A percentile compares a stretch with the other conserved stretches of the same genome.
Conservation (phyloP, 2,888 invertebrate species). For the Trissoscelio sp. region DNA sequence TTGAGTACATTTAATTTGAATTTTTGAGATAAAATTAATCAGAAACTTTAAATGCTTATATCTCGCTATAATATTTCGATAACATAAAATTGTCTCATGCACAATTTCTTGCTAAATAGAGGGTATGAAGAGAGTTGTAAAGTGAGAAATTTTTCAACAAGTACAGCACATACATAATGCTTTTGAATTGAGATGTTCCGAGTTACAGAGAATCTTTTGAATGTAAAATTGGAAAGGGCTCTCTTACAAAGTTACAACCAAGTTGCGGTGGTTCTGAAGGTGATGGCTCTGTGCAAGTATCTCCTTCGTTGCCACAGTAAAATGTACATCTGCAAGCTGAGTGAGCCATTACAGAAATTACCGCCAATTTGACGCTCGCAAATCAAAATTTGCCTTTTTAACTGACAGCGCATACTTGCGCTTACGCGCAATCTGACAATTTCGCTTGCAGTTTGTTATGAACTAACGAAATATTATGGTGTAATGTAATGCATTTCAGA, state of each 20-base stretch:
- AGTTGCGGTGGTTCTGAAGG: constrained; percentile 75
- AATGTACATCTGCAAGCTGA: constrained; percentile 75
- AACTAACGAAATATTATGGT: constrained; percentile 52
- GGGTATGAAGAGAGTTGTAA: constrained; percentile 19
- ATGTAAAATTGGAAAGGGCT: constrained; percentile 73
- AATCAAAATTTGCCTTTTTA: constrained; percentile 81
- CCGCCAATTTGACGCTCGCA: constrained; percentile 81
- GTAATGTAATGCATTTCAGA: constrained; percentile 27
- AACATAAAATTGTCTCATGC: constrained; percentile 22
- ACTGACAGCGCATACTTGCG: constrained; percentile 56
- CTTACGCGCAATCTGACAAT: constrained; percentile 58
- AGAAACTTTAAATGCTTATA: too few relatives aligned
- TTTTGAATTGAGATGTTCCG: constrained; percentile 79
- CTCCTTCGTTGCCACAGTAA: constrained; percentile 68
- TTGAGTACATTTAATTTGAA: too few relatives aligned
- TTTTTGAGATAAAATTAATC: too few relatives aligned
- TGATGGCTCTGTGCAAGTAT: constrained; percentile 77
- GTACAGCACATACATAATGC: constrained; percentile 25
- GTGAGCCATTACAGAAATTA: constrained; percentile 83
- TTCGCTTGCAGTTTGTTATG: constrained; percentile 36
- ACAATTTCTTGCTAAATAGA: constrained; percentile 34
- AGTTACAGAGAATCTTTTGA: constrained; percentile 79
- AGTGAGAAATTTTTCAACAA: constrained; percentile 51
- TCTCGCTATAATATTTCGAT: too few relatives aligned
- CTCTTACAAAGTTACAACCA: constrained; percentile 81